These are phyloP conservation scores for Dastarcus helophoroides DNA, from an alignment of 2,888 invertebrate genomes.

Conservation along the genomic window DNA sequence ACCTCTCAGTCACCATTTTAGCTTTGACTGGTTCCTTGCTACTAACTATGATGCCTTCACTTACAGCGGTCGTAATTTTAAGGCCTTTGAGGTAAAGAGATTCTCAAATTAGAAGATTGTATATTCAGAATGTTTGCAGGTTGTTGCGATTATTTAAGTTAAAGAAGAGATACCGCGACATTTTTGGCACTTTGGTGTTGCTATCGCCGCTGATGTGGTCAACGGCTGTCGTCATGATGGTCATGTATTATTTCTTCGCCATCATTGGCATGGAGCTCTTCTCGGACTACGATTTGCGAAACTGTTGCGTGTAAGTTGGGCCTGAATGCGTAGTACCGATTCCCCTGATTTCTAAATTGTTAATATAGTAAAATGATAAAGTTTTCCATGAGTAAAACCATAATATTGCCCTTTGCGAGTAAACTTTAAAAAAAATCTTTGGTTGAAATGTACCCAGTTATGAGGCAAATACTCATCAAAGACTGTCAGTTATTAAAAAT, in stretches of 20 bases:
- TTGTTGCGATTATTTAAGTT: conserved; percentile 62
- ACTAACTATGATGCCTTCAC: conserved; percentile 53
- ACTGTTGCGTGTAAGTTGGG: conserved; percentile 72
- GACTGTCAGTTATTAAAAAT: no score
- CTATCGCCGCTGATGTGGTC: conserved; percentile 74
- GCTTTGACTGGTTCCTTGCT: conserved; percentile 56
- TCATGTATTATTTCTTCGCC: conserved; percentile 80
- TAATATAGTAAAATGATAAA: no score
- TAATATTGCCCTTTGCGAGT: no score
- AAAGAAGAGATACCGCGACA: conserved; percentile 71
- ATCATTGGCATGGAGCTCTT: conserved; percentile 86
- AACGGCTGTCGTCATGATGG: conserved; percentile 70
- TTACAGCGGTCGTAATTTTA: conserved; percentile 61
- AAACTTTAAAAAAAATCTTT: no score
- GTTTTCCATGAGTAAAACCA: no score
- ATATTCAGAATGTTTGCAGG: conserved; percentile 25
- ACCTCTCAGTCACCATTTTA: conserved; percentile 56
- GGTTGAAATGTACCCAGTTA: no score
- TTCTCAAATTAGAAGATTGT: conserved; percentile 9
- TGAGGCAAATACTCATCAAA: no score
- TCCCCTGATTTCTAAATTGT: no score
- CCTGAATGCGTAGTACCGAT: no score
- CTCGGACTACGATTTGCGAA: conserved; percentile 57
- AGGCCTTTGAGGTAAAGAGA: conserved; percentile 48
- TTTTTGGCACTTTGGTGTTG: conserved; percentile 71